Percentiles rank a stretch among this genome's conserved stretches.
phyloP scores from a whole-genome alignment of 2,888 invertebrate species.

The Ganaspis brasiliensis region DNA sequence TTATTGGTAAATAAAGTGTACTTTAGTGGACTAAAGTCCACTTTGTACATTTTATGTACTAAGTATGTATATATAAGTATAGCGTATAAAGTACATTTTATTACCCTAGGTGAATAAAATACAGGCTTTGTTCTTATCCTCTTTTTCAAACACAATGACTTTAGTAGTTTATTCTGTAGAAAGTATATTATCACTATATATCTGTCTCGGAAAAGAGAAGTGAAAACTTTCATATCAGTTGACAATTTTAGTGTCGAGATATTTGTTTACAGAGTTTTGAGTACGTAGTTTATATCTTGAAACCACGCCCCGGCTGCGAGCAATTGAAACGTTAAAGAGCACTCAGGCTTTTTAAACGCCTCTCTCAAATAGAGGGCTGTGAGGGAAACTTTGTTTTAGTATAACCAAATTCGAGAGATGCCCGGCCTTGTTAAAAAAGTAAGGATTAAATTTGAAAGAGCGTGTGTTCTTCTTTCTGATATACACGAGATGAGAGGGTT shows the following conservation, averaged over 20 bases:
- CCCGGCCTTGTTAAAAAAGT: conserved; percentile 5
- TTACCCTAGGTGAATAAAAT: too few species aligned
- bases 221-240: background rate
- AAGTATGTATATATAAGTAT: too few species aligned
- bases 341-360: conserved; percentile 23
- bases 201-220: background rate
- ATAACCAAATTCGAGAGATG: conserved; percentile 16
- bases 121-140: too few species aligned
- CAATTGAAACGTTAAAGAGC: conserved; percentile 40
- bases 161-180: conserved; percentile 5
- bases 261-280: conserved; percentile 25
- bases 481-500: background rate
- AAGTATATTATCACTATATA: background rate
- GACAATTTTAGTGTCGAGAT: background rate
- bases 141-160: too few species aligned
- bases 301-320: conserved; percentile 26
- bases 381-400: conserved; percentile 23
- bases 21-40: too few species aligned
- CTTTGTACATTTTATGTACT: too few species aligned
- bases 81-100: too few species aligned
- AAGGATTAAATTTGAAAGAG: conserved; percentile 9
- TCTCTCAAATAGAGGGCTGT: conserved; percentile 22
- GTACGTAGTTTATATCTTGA: background rate
- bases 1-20: too few species aligned
- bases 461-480: background rate